Conservation (phyloP, 2,888 invertebrate genomes). For the Carpatolechia fugitivella region DNA sequence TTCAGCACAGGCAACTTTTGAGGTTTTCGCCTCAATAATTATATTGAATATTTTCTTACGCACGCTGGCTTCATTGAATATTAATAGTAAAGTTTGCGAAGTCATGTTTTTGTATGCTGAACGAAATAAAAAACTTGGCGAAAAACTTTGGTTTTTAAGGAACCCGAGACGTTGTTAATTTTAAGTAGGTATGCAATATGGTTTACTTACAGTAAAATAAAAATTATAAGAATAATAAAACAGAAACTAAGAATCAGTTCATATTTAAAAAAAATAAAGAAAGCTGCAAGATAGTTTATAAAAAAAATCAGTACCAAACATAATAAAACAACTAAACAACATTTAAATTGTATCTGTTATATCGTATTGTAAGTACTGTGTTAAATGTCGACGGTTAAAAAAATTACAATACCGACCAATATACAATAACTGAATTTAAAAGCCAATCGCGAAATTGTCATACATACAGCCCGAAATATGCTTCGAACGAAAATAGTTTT, state of each 20-base stretch:
- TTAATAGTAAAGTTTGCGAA: not conserved
- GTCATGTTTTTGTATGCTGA: not conserved
- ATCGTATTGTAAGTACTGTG: too few species aligned
- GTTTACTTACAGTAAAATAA: too few species aligned
- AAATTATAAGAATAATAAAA: too few species aligned
- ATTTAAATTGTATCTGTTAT: too few species aligned
- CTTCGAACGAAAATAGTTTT: constrained; percentile 11
- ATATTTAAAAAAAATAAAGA: too few species aligned
- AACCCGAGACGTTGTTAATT: too few species aligned
- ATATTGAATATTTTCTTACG: constrained; percentile 8
- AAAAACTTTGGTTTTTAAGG: not conserved
- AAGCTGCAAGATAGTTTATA: too few species aligned
- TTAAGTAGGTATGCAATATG: too few species aligned
- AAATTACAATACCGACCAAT: not conserved
- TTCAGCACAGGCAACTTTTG: constrained; percentile 2
- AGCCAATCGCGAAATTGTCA: constrained; percentile 31
- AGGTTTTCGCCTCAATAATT: not conserved
- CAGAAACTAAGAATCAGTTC: too few species aligned
- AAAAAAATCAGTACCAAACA: too few species aligned
- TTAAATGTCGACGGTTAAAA: not conserved
- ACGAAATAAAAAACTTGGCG: not conserved
- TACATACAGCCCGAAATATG: not conserved
- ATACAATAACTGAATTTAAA: not conserved
- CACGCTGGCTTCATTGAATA: constrained; percentile 1
- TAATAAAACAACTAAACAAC: too few species aligned